phyloP scores from a whole-genome alignment of 2,888 invertebrate species.

The Cremastinae sp. region DNA sequence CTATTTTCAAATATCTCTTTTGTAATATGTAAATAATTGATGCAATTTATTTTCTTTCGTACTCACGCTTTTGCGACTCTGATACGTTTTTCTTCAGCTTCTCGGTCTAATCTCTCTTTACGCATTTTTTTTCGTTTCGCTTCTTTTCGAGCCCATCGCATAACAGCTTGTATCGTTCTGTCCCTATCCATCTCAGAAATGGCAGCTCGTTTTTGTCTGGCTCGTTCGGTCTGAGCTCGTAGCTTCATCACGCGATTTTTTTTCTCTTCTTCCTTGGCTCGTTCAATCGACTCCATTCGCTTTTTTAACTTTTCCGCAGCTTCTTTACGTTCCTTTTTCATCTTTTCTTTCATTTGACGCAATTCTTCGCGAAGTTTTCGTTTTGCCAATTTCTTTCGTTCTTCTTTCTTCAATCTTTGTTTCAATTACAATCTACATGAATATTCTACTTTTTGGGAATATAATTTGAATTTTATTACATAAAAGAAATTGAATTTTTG shows the following conservation, averaged over 20 bases:
- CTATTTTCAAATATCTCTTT: slow-evolving; percentile 60
- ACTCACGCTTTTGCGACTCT: slow-evolving; percentile 67
- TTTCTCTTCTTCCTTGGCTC: slow-evolving; percentile 49
- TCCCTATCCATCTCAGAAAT: slow-evolving; percentile 60
- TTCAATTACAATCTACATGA: too few relatives aligned
- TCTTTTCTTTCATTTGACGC: slow-evolving; percentile 34
- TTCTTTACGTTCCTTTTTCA: slow-evolving; percentile 40
- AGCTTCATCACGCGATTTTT: slow-evolving; percentile 44
- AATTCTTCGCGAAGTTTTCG: slow-evolving; percentile 44
- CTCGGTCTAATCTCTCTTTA: slow-evolving; percentile 56
- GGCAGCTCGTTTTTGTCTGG: slow-evolving; percentile 54
- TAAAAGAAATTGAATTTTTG: too few relatives aligned
- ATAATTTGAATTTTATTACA: too few relatives aligned
- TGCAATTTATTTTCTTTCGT: slow-evolving; percentile 25
- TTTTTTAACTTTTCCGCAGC: slow-evolving; percentile 30
- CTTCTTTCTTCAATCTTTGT: slow-evolving; percentile 49
- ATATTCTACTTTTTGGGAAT: too few relatives aligned
- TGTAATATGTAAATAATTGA: slow-evolving; percentile 3
- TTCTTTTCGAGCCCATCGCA: slow-evolving; percentile 68
- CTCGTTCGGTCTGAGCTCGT: slow-evolving; percentile 57
- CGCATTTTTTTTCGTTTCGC: slow-evolving; percentile 60
- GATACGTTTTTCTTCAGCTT: slow-evolving; percentile 61
- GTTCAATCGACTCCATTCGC: slow-evolving; percentile 47
- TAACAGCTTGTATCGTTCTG: slow-evolving; percentile 64
- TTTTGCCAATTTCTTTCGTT: slow-evolving; percentile 47